Percentiles rank a stretch among this genome's conserved stretches.
These are phyloP conservation scores for Diarsia brunnea DNA, from an alignment of 2,888 invertebrate genomes.

Conservation along the genomic window DNA sequence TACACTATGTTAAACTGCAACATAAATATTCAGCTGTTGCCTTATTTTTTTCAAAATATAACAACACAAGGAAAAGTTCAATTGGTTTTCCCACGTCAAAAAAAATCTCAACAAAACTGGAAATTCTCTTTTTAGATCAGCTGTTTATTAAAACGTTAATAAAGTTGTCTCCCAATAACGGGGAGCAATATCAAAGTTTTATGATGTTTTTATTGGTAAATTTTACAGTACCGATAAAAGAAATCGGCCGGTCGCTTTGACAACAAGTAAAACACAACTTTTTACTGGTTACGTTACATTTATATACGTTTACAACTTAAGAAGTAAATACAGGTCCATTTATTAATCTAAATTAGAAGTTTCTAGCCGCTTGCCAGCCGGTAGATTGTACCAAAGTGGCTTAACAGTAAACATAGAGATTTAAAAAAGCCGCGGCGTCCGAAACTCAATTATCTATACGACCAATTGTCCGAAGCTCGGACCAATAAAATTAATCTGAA, in stretches of 20 bases:
- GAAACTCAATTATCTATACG: constrained; percentile 90
- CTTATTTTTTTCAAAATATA: background rate
- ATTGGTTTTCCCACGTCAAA: background rate
- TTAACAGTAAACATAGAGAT: constrained; percentile 82
- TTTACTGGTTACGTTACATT: constrained; percentile 52
- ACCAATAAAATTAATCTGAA: constrained; percentile 89
- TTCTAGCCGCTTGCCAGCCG: constrained; percentile 70
- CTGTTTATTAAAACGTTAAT: constrained; percentile 55
- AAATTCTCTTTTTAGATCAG: constrained; percentile 40
- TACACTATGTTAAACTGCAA: too few relatives aligned
- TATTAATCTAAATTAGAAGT: constrained; percentile 80
- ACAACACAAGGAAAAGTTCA: constrained; percentile 3
- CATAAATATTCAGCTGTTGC: background rate
- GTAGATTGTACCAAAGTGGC: constrained; percentile 78
- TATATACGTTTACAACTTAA: constrained; percentile 45
- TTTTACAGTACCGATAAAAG: constrained; percentile 67
- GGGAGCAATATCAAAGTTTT: constrained; percentile 57
- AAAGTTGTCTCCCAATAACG: constrained; percentile 56
- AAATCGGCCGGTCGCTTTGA: constrained; percentile 59
- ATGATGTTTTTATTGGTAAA: constrained; percentile 70
- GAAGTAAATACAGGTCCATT: constrained; percentile 61
- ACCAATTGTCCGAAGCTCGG: constrained; percentile 87
- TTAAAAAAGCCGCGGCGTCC: constrained; percentile 81
- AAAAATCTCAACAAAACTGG: constrained; percentile 17
- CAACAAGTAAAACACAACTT: constrained; percentile 55